Conservation (phyloP, 2,797 vertebrate genomes). For the Ptychobarbus kaznakovi region DNA sequence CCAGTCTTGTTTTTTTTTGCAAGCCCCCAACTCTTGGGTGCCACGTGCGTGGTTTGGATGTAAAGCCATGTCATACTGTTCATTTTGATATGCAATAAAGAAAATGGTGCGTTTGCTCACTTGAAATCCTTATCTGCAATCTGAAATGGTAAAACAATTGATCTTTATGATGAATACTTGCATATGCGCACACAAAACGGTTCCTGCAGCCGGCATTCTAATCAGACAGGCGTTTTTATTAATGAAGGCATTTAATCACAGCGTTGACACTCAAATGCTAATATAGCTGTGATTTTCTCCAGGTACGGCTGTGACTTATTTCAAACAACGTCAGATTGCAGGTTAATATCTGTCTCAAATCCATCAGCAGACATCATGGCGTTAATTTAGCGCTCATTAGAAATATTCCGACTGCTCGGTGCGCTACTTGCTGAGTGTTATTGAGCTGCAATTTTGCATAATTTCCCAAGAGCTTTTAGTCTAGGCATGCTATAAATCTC, state of each 20-base stretch:
- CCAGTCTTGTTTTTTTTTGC: not conserved
- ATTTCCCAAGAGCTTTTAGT: slow-evolving; percentile 44
- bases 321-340: slow-evolving; percentile 70
- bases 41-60: not conserved
- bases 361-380: slow-evolving; percentile 32
- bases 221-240: slow-evolving; percentile 38
- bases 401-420: slow-evolving; percentile 6
- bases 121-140: not conserved
- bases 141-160: not conserved
- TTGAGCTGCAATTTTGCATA: slow-evolving; percentile 39
- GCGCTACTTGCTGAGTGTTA: slow-evolving; percentile 17
- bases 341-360: slow-evolving; percentile 66
- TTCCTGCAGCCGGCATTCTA: slow-evolving; percentile 9
- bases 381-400: slow-evolving; percentile 36
- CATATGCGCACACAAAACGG: slow-evolving; percentile 21
- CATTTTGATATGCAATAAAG: not conserved
- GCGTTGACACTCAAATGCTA: slow-evolving; percentile 71
- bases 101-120: not conserved
- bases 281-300: slow-evolving; percentile 62
- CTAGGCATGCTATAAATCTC: slow-evolving; percentile 21
- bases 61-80: not conserved
- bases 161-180: slow-evolving; percentile 16
- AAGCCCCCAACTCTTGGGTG: not conserved
- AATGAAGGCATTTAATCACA: slow-evolving; percentile 61
- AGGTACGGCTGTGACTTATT: slow-evolving; percentile 63